Evolutionary conservation across 1,140 invertebrate species (phyloP).

Genomic region (Ctenoplectra terminalis): DNA sequence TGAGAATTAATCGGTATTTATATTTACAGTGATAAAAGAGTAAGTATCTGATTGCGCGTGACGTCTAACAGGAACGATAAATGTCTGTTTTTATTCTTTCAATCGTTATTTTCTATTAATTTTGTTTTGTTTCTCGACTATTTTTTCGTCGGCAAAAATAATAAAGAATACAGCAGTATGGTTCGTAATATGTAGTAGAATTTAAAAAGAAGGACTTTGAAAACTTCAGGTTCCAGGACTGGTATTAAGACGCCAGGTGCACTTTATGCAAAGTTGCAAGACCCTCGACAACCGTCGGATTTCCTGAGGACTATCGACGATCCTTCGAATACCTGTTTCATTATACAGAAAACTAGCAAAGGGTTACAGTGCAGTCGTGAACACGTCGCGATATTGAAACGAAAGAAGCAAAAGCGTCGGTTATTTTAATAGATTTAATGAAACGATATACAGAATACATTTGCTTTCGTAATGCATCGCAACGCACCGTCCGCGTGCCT

Average conservation of each 20-base stretch:
- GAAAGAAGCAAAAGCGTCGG: not conserved
- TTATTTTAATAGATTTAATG: constrained; percentile 74
- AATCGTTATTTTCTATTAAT: not conserved
- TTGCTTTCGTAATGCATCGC: constrained; percentile 73
- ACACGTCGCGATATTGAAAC: no score
- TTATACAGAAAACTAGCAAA: not conserved
- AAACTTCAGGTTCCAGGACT: not conserved
- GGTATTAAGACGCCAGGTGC: constrained; percentile 33
- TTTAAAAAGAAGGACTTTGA: not conserved
- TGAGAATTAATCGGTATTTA: no score
- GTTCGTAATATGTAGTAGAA: not conserved
- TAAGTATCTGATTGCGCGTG: no score
- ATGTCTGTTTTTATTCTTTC: not conserved
- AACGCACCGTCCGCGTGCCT: constrained; percentile 72
- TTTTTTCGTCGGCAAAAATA: not conserved
- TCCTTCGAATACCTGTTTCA: constrained; percentile 12
- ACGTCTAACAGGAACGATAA: no score
- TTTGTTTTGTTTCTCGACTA: not conserved
- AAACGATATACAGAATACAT: constrained; percentile 77
- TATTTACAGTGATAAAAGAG: no score
- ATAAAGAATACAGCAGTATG: not conserved
- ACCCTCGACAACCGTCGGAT: not conserved
- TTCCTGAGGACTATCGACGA: not conserved
- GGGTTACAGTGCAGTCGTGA: not conserved
- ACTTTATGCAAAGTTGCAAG: constrained; percentile 6